Evolutionary conservation across 2,797 vertebrate genomes (phyloP), one percentile per base, ranked within the genome.

Genomic region (Epinephelus malabaricus): DNA sequence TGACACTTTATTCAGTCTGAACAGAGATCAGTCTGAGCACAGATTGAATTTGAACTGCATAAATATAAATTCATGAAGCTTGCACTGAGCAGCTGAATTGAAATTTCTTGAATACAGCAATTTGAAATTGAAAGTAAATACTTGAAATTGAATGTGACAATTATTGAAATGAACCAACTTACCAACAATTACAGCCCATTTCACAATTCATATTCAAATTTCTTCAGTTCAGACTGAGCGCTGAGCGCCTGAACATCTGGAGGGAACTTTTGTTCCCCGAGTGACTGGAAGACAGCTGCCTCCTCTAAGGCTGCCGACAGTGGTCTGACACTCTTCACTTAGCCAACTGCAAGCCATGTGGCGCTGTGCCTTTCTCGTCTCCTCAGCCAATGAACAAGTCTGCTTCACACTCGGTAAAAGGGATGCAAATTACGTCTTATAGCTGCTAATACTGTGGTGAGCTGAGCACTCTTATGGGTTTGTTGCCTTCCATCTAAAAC

Each of bases 261-360:
- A 71, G 19, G 77, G 62, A 90, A 88, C 77, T 80, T 89, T 90
- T 89, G 85, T 91, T 87, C 49, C 23, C 68, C 45, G 43, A 87
- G 61, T 86, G 82, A 84, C 85, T 92, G 80, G 83, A 81, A 88
- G 79, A 81, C 90, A 92, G 86, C 91, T 92, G 88, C 81, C 72
- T 90, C 87, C 83, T 90, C 83, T 34, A 49, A 64, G 66, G 51
- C 82, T 87, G 86, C 82, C 76, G 80, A 75, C 78, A 73, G 61
- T 69, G 80, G 70, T 73, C 68, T 85, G 75, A 90, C 86, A 80
- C 89, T 87, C 79, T 70, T 84, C 76, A 84, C 76, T 74, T 81
- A 70, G 71, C 82, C 69, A 73, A 84, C 58, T 81, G 86, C 34
- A 53, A 81, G 71, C 86, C 84, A 83, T 82, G 87, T 91, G 89